A percentile compares a stretch with the other conserved stretches of the same genome.
Evolutionary conservation across 1,140 invertebrate genomes (phyloP).

Genomic region (Anastrepha obliqua): DNA sequence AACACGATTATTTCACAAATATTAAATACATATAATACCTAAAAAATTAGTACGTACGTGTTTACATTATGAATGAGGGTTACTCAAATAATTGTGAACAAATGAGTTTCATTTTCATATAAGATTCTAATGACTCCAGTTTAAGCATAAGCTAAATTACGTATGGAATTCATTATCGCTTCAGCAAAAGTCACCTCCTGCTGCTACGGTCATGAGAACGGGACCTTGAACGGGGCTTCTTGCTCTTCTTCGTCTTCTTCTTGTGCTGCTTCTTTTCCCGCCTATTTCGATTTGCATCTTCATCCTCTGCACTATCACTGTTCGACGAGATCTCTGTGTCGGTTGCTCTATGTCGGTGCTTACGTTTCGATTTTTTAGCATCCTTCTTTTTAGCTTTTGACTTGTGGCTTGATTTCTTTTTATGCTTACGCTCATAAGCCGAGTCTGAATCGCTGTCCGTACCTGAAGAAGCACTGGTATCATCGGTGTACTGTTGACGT

Average conservation of each 20-base stretch:
- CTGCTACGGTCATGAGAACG: conserved; percentile 58
- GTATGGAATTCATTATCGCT: not conserved
- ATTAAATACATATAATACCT: not conserved
- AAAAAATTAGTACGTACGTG: not conserved
- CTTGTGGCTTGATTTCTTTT: conserved; percentile 63
- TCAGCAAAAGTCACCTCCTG: conserved; percentile 58
- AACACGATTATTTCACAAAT: conserved; percentile 1
- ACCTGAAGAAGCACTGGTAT: conserved; percentile 10
- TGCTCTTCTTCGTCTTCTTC: conserved; percentile 72
- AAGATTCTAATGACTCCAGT: no score
- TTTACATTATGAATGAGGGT: not conserved
- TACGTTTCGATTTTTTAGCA: conserved; percentile 64
- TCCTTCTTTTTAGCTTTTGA: conserved; percentile 62
- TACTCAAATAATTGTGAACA: no score
- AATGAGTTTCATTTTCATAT: no score
- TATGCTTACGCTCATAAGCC: conserved; percentile 64
- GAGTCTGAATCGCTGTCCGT: conserved; percentile 61
- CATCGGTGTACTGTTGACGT: conserved; percentile 36
- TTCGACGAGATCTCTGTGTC: conserved; percentile 37
- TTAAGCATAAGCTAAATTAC: not conserved
- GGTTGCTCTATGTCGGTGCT: conserved; percentile 55
- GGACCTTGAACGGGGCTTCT: conserved; percentile 68
- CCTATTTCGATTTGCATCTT: conserved; percentile 24
- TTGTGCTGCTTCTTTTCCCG: conserved; percentile 64
- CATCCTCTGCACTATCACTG: conserved; percentile 57